phyloP scores from a whole-genome alignment of 2,113 vertebrate genomes.

The Dicrurus megarhynchus region DNA sequence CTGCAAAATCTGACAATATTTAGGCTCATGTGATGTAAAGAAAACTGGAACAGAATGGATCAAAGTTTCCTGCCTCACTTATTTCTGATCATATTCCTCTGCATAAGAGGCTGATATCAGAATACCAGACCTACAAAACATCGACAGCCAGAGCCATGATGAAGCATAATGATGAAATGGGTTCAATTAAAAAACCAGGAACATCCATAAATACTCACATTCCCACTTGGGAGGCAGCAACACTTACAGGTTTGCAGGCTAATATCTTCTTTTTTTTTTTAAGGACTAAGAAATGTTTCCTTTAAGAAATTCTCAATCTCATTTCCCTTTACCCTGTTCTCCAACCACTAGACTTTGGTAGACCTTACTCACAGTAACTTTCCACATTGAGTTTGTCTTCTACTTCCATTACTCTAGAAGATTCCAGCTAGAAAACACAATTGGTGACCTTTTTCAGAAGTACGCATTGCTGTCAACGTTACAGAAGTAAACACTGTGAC shows the following conservation, averaged over 20 bases:
- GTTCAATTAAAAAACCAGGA: not conserved
- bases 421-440: not conserved
- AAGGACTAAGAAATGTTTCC: not conserved
- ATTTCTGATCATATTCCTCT: not conserved
- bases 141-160: not conserved
- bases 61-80: not conserved
- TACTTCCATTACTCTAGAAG: not conserved
- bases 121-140: not conserved
- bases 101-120: not conserved
- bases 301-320: not conserved
- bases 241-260: not conserved
- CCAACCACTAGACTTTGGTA: not conserved
- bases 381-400: not conserved
- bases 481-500: not conserved
- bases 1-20: not conserved
- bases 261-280: not conserved
- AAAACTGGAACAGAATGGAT: not conserved
- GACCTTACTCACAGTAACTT: not conserved
- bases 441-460: not conserved
- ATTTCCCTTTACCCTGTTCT: not conserved
- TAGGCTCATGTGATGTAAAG: not conserved
- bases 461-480: not conserved
- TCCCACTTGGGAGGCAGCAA: not conserved
- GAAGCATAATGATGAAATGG: not conserved
- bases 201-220: not conserved